A percentile compares a stretch with the other conserved stretches of the same genome.
phyloP scores from a whole-genome alignment of 2,113 vertebrate species.

The Aegithalos caudatus region DNA sequence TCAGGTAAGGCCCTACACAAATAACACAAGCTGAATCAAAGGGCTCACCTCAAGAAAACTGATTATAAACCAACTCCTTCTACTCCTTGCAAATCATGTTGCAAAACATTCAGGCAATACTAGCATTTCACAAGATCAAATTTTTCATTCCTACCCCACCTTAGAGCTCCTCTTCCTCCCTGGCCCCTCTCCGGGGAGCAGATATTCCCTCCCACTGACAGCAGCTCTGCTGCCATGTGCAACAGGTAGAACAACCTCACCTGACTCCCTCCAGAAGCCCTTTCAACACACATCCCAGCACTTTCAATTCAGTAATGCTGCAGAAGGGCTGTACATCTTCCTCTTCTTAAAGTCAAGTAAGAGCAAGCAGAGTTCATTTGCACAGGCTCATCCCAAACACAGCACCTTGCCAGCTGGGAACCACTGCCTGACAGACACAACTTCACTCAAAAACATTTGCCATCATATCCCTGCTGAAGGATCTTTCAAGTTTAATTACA shows the following conservation, averaged over 20 bases:
- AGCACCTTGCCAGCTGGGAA: not conserved
- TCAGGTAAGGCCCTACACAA: not conserved
- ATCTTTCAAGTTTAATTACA: not conserved
- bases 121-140: not conserved
- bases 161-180: not conserved
- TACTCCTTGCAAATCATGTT: not conserved
- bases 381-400: not conserved
- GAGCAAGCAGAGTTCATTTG: not conserved
- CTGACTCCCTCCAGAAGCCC: not conserved
- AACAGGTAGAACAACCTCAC: not conserved
- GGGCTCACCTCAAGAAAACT: not conserved
- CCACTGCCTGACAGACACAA: not conserved
- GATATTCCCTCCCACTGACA: not conserved
- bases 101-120: not conserved
- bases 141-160: not conserved
- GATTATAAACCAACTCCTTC: not conserved
- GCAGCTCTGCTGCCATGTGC: not conserved
- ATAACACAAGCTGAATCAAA: fast-evolving
- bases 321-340: not conserved
- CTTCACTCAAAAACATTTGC: not conserved
- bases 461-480: not conserved
- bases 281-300: not conserved
- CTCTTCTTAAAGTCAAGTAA: not conserved
- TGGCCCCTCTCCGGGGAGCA: not conserved
- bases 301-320: not conserved